A percentile compares a stretch with the other conserved stretches of the same genome.
Evolutionary conservation across 2,797 vertebrate species (phyloP).

Genomic region (Phylloscopus collybita): DNA sequence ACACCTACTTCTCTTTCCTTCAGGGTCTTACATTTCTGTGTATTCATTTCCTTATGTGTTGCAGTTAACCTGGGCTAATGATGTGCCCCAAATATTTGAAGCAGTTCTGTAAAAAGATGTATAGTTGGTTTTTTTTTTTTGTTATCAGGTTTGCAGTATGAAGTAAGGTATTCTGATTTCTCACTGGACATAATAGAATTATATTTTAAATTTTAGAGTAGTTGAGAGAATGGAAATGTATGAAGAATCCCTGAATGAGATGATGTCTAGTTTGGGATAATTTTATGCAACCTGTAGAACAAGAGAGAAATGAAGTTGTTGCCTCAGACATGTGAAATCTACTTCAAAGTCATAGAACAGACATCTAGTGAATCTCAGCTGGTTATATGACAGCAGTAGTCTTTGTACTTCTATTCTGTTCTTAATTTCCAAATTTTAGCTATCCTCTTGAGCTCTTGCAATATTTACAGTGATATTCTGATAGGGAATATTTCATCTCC

Average conservation of each 20-base stretch:
- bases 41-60: not conserved
- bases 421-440: not conserved
- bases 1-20: not conserved
- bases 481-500: not conserved
- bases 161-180: not conserved
- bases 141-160: not conserved
- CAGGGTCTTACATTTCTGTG: not conserved
- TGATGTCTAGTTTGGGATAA: not conserved
- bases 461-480: not conserved
- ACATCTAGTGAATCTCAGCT: not conserved
- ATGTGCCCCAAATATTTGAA: not conserved
- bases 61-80: not conserved
- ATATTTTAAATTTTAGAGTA: not conserved
- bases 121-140: not conserved
- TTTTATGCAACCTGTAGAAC: not conserved
- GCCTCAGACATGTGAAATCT: not conserved
- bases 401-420: conserved; percentile 2
- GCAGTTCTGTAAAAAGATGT: not conserved
- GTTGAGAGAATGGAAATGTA: not conserved
- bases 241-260: not conserved
- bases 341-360: not conserved
- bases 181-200: not conserved
- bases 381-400: not conserved
- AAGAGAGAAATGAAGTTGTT: not conserved
- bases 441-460: not conserved